Evolutionary conservation across 2,113 vertebrate species (phyloP), one percentile per base, ranked within the genome.

Genomic region (Panthera leo): DNA sequence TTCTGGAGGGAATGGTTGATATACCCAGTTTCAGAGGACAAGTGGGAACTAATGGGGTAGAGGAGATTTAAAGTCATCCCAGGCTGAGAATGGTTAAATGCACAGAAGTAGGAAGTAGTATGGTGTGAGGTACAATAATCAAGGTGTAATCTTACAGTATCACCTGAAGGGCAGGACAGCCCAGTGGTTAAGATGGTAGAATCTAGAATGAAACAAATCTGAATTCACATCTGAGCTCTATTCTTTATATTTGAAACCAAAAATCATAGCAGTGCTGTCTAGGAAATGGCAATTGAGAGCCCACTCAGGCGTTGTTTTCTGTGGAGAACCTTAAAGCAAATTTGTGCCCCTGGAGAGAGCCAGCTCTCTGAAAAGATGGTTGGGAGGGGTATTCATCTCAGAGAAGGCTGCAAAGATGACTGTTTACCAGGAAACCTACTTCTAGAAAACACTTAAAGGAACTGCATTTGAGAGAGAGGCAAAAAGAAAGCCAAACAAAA

Each of bases 111-210:
- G 1, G 18, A 89, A 87, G 42, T 45, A 42, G 13, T 9, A 3
- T 1, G 3, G 4, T 2, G 2, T 61, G 21, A 70, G 18, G 2
- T 29, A 8, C 10, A 18, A 58, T 19, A 29, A 6, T 5, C 29
- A 31, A 1, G 23, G 45, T 82, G 31, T 42, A 75, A 10, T 11
- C n/a, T 73, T 4, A 39, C 0, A 7, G 8, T 3, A n/a, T 58
- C 11, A 13, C 7, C 31, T 45, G 42, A 65, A 83, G 18, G 4
- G 2, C 73, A 63, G 12, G 45, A 19, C 4, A 19, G 10, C 25
- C 53, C 23, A 45, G 7, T 5, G 7, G 34, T 23, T 68, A 76
- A 82, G 42, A 55, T 45, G 19, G 6, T 75, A 19, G 21, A 45
- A 0, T 85, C 8, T 34, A 39, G n/a, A 79, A 58, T 36, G 21